phyloP scores from a whole-genome alignment of 2,888 invertebrate genomes.

The Tachina lurida region DNA sequence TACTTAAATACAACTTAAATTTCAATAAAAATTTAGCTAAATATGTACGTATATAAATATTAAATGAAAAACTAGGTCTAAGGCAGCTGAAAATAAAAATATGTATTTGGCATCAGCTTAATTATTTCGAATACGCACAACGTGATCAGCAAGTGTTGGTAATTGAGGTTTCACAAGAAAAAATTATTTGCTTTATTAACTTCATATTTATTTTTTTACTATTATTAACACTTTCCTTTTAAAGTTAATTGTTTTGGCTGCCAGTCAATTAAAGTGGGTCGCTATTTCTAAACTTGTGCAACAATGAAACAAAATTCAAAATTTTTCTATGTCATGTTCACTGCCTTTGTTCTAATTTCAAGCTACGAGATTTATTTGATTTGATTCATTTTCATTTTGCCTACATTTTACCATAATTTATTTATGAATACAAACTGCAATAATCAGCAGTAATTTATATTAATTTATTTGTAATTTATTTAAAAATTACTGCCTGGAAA shows the following conservation, averaged over 20 bases:
- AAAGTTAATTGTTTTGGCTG: constrained; percentile 25
- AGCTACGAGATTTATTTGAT: constrained; percentile 15
- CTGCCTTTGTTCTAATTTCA: constrained; percentile 36
- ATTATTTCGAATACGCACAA: too few relatives aligned
- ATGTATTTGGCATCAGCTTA: too few relatives aligned
- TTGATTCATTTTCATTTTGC: neutral
- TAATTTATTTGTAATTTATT: constrained; percentile 60
- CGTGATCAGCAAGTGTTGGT: too few relatives aligned
- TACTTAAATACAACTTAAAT: too few relatives aligned
- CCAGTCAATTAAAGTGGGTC: constrained; percentile 19
- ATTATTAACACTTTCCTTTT: neutral
- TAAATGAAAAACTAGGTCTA: too few relatives aligned
- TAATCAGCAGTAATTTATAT: constrained; percentile 56
- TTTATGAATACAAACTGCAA: constrained; percentile 43
- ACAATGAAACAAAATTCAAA: constrained; percentile 3
- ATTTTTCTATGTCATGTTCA: neutral
- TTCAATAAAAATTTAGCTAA: too few relatives aligned
- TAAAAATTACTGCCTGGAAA: constrained; percentile 29
- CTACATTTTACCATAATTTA: constrained; percentile 9
- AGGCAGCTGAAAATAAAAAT: too few relatives aligned
- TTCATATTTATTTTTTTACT: neutral
- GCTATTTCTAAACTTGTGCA: constrained; percentile 9
- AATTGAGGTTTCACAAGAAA: too few relatives aligned
- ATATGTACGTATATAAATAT: too few relatives aligned
- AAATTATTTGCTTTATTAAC: too few relatives aligned